Evolutionary conservation across 2,888 invertebrate genomes (phyloP).

Genomic region (Neoscelio sp.): DNA sequence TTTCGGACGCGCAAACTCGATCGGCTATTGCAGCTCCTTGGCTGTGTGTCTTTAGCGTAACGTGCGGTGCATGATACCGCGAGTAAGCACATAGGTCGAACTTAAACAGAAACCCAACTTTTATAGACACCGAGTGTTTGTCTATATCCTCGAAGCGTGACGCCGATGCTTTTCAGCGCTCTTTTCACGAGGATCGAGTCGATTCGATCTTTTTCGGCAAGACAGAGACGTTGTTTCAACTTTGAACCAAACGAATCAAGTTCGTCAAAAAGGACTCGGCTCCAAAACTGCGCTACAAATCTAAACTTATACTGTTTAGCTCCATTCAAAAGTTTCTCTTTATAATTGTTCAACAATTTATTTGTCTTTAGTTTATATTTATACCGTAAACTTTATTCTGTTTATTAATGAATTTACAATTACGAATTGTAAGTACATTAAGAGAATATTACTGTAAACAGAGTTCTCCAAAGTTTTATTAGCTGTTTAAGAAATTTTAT

Average conservation of each 20-base stretch:
- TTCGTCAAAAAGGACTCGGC: too few species aligned
- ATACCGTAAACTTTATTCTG: too few species aligned
- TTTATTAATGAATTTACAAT: too few species aligned
- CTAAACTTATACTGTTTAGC: too few species aligned
- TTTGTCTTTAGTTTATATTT: too few species aligned
- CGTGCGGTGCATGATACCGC: constrained; percentile 65
- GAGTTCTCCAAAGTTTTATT: too few species aligned
- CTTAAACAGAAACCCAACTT: constrained; percentile 65
- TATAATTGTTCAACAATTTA: too few species aligned
- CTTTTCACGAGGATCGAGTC: constrained; percentile 23
- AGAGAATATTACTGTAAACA: too few species aligned
- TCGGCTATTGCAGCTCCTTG: constrained; percentile 59
- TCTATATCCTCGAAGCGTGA: constrained; percentile 62
- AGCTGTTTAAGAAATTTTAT: too few species aligned
- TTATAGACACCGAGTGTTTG: constrained; percentile 63
- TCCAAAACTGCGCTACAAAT: too few species aligned
- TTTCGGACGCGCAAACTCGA: constrained; percentile 55
- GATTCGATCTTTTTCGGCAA: constrained; percentile 1
- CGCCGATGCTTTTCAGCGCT: constrained; percentile 31
- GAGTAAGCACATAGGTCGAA: constrained; percentile 58
- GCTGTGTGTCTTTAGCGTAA: constrained; percentile 62
- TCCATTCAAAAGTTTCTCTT: too few species aligned
- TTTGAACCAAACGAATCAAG: constrained; percentile 7
- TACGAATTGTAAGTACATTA: too few species aligned
- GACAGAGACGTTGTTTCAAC: background rate